Evolutionary conservation across 1,140 invertebrate genomes (phyloP), one percentile per base, ranked within the genome.

Genomic region (Odontomachus brunneus): DNA sequence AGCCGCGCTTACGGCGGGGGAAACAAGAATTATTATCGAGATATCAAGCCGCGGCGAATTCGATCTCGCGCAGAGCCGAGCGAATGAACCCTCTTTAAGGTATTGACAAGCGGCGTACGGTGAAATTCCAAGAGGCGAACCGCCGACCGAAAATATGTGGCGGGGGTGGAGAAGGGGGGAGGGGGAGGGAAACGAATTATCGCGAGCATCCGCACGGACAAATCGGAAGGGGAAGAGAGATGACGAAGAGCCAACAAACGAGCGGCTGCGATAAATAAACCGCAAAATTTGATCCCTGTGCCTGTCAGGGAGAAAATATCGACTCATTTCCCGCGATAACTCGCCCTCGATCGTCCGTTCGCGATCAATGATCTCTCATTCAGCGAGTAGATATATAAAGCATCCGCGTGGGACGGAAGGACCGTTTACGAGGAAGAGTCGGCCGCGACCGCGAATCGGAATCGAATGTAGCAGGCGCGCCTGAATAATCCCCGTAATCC

Each of bases 291-390:
- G 75, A 80, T 80, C 26, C 38, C 51, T 71, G 75, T 19, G 22
- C 51, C 57, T 71, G 75, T 80, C 75, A 51, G 38, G 29, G 44
- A 65, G 57, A 71, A 71, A 80, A 80, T 80, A 80, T 80, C 65
- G 75, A 71, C 53, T 80, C 75, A 69, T 78, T 78, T 78, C 63
- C 49, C 55, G 19, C 75, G 51, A 78, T 78, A 78, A 78, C 75
- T 78, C 65, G 75, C 51, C 57, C 44, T 80, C 53, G 51, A 80
- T 80, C 65, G 33, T 71, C 22, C 65, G 66, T 29, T 57, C 38
- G 17, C 75, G 75, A 80, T 71, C 65, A 44, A 57, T 51, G 65
- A 69, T 78, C 63, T 78, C 63, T 78, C 75, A 44, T 63, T 22
- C 73, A 44, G n/a, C 29, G 17, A 65, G 69, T 78, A 33, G 63